Evolutionary conservation across 2,888 invertebrate genomes (phyloP), one percentile per base, ranked within the genome.

Genomic region (Diplolepis rosae): DNA sequence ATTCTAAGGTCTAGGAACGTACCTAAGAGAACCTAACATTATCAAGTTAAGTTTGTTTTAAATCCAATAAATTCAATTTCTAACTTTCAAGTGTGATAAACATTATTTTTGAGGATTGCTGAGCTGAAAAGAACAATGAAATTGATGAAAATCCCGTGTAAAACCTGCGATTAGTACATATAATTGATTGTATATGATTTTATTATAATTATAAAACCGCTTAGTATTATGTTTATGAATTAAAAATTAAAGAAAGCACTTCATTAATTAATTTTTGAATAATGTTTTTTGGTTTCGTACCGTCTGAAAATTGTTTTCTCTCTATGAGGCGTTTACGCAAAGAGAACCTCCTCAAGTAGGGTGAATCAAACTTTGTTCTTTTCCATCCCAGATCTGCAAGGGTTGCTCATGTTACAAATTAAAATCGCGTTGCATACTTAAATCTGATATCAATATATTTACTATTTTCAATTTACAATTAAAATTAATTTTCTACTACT

Each of bases 291-390:
- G 4, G n/a, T 1, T 45, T 84, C 85, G 84, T 85, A 85, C 85
- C 85, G 79, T 85, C 83, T 71, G 85, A 85, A 82, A 85, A 85
- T 78, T 84, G 84, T 72, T 82, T 84, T 85, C 85, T 83, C 79
- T 85, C 85, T 81, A 83, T 80, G 77, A 85, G 84, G 80, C 81
- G 84, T 78, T 83, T 85, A 84, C 81, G 79, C 76, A 85, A 84
- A 68, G 83, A 85, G 82, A 85, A 85, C 79, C 78, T 82, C 84
- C 82, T 85, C 82, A 81, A 83, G 80, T 81, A 78, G 80, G 85
- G 77, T 72, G 85, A 85, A 79, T 85, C 84, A 85, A 85, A 85
- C 84, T 85, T 85, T 84, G 85, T 84, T 85, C 85, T 85, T 85
- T 85, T 85, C 83, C 85, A 84, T 81, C 85, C 84, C 81, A 85